Percentiles rank a stretch among this genome's conserved stretches.
Conservation (phyloP, 2,113 vertebrate species). For the Amblyopsis rosae region DNA sequence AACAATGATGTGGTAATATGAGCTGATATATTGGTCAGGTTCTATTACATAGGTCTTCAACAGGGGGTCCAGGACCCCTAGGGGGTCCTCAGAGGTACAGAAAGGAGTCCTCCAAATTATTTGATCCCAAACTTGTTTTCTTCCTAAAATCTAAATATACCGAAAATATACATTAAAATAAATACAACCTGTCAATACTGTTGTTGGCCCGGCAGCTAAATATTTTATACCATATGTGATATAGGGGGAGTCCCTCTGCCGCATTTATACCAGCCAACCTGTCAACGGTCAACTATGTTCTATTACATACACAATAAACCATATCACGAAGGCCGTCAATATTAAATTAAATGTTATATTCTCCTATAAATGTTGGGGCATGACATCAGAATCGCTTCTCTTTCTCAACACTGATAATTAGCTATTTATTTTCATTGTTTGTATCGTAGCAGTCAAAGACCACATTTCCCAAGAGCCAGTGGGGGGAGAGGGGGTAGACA, state of each 20-base stretch:
- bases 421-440: neutral
- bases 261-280: no score
- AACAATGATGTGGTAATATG: no score
- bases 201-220: no score
- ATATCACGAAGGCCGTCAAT: neutral
- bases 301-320: neutral
- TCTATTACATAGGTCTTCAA: neutral
- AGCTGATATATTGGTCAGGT: neutral
- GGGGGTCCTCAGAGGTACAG: no score
- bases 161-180: no score
- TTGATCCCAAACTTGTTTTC: no score
- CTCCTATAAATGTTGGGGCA: neutral
- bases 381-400: conserved; percentile 21
- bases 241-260: no score
- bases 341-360: neutral
- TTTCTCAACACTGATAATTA: neutral
- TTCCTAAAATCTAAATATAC: no score
- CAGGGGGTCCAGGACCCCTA: no score
- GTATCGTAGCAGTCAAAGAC: conserved; percentile 49
- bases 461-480: conserved; percentile 58
- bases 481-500: conserved; percentile 55
- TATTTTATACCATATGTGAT: no score
- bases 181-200: no score
- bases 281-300: neutral
- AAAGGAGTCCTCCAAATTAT: no score